Percentiles rank a stretch among this genome's conserved stretches.
Conservation (phyloP, 2,113 vertebrate genomes). For the Paralichthys olivaceus region DNA sequence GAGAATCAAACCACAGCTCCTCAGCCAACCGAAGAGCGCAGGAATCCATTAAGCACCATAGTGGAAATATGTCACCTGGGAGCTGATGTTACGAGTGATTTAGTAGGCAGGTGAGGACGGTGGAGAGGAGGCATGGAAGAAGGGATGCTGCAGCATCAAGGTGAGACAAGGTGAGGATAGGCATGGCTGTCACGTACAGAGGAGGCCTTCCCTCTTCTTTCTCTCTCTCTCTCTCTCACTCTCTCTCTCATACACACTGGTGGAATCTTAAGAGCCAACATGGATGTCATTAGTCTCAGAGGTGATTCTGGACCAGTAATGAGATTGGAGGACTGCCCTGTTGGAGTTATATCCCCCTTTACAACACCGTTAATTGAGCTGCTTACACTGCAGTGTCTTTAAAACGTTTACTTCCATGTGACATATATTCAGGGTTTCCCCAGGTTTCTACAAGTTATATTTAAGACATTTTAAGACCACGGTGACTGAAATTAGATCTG, state of each 20-base stretch:
- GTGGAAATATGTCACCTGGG: constrained; percentile 67
- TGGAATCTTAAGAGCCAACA: constrained; percentile 50
- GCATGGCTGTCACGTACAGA: constrained; percentile 80
- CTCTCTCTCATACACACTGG: constrained; percentile 10
- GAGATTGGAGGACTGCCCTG: constrained; percentile 67
- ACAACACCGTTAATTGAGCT: constrained; percentile 54
- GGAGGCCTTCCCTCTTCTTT: constrained; percentile 58
- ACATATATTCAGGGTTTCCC: too few relatives aligned
- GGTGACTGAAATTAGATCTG: too few relatives aligned
- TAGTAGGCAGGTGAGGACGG: constrained; percentile 46
- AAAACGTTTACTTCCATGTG: background rate
- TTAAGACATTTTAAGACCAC: too few relatives aligned
- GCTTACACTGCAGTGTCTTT: constrained; percentile 42
- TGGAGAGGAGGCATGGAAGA: constrained; percentile 32
- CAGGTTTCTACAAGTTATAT: too few relatives aligned
- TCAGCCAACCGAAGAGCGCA: constrained; percentile 47
- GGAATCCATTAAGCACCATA: constrained; percentile 54
- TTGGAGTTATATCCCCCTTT: constrained; percentile 51
- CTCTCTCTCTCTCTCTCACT: constrained; percentile 1
- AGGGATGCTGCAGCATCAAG: constrained; percentile 73
- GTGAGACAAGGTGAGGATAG: constrained; percentile 83
- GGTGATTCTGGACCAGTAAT: constrained; percentile 69
- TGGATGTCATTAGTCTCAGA: constrained; percentile 64
- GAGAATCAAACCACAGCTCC: constrained; percentile 62
- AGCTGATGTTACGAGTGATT: constrained; percentile 58